Base-by-base conservation (phyloP, 2,113 vertebrate species). In the Amblyornis subalaris region DNA sequence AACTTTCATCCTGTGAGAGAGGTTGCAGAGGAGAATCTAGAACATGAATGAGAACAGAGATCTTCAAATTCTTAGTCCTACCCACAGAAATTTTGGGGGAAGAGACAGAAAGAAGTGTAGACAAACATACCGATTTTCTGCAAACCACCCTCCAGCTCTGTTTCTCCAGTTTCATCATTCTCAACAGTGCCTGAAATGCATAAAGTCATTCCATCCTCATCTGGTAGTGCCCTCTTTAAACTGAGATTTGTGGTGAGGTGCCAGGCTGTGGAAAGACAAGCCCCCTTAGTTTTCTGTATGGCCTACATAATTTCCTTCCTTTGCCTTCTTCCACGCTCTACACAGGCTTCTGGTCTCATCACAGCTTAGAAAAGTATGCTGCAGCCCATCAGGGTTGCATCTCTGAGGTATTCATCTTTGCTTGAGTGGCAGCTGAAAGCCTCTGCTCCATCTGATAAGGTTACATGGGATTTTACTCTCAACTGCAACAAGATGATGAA, bases 91-190 rank as follows among this genome's bases (percentile, higher is more conserved):
- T 47, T n/a, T 42, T 33, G 23, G 9, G 4, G n/a, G 33, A 14
- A 78, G 35, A 81, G 23, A 55, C 11, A 69, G 38, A 85, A 78
- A 22, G 44, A 11, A 61, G 33, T n/a, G 14, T 21, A 62, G 29
- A 74, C 3, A 74, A 88, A 14, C 5, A 64, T 4, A 15, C 1
- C 62, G 47, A 45, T 75, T 76, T 92, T 76, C 54, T 93, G 50
- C 21, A 82, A 47, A 72, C 29, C 19, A 78, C 8, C 6, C 28
- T 19, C n/a, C 40, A 79, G 25, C 20, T 42, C 33, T 42, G 9
- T 50, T 81, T 77, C 31, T 91, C 17, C 28, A 57, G 33, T 84
- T 93, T 81, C 29, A 71, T n/a, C 18, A 33, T 83, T 73, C 60
- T 86, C 44, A 51, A n/a, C 10, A 47, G 40, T 33, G 42, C 14